A percentile compares a stretch with the other conserved stretches of the same genome.
phyloP scores from a whole-genome alignment of 2,888 invertebrate species.

The Polyommatus icarus region DNA sequence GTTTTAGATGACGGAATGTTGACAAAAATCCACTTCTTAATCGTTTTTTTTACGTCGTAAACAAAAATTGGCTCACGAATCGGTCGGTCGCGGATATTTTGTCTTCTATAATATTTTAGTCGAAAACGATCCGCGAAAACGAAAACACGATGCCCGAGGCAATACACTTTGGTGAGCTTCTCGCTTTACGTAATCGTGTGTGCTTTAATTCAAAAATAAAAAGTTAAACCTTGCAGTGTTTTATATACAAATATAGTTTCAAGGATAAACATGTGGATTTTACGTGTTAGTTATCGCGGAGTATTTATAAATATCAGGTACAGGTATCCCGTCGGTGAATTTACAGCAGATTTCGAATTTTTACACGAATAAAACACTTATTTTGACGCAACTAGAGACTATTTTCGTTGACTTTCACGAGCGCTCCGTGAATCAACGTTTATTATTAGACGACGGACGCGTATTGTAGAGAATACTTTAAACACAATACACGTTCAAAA shows the following conservation, averaged over 20 bases:
- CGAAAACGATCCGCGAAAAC: slow-evolving; percentile 44
- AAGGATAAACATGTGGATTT: slow-evolving; percentile 31
- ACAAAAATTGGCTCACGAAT: slow-evolving; percentile 63
- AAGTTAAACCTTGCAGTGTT: neutral
- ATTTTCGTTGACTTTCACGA: slow-evolving; percentile 60
- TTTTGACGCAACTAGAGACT: slow-evolving; percentile 67
- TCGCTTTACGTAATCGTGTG: slow-evolving; percentile 35
- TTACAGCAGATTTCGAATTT: slow-evolving; percentile 3
- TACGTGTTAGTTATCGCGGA: slow-evolving; percentile 29
- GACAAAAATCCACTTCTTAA: slow-evolving; percentile 47
- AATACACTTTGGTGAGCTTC: slow-evolving; percentile 63
- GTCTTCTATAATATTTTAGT: slow-evolving; percentile 52
- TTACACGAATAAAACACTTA: slow-evolving; percentile 52
- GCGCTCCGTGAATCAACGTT: slow-evolving; percentile 68
- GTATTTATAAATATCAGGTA: slow-evolving; percentile 33
- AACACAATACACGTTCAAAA: slow-evolving; percentile 42
- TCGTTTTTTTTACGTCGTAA: slow-evolving; percentile 53
- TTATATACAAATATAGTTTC: slow-evolving; percentile 28
- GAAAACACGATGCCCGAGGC: slow-evolving; percentile 66
- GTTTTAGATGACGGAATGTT: slow-evolving; percentile 37
- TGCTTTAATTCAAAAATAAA: neutral
- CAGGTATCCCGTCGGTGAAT: slow-evolving; percentile 8
- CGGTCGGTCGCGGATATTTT: slow-evolving; percentile 55
- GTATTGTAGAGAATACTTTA: slow-evolving; percentile 34
- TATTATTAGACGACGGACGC: slow-evolving; percentile 64